These are phyloP conservation scores for Lutjanus erythropterus DNA, from an alignment of 2,113 vertebrate species.

Conservation along the genomic window DNA sequence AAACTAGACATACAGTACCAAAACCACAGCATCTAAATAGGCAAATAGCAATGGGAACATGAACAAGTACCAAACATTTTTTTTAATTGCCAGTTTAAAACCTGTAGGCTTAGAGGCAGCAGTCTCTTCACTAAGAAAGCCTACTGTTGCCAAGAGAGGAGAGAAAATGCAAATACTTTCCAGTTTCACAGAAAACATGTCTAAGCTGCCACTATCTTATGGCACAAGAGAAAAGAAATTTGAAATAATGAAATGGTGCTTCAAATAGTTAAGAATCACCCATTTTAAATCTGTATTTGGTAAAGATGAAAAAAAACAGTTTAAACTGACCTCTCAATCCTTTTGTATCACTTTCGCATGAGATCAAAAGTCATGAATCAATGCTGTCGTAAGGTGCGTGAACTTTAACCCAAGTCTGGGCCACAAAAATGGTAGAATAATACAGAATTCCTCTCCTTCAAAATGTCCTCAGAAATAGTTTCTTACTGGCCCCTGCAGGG, in stretches of 20 bases:
- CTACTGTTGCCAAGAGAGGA: constrained; percentile 5
- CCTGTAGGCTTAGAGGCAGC: background rate
- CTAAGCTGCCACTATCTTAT: background rate
- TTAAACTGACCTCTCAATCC: background rate
- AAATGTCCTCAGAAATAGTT: constrained; percentile 2
- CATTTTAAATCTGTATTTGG: constrained; percentile 15
- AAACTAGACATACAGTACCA: constrained; percentile 58
- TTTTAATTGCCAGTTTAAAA: constrained; percentile 8
- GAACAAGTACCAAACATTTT: constrained; percentile 11
- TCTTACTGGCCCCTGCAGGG: background rate
- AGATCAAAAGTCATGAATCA: constrained; percentile 15
- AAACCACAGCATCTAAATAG: constrained; percentile 70
- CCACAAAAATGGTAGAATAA: background rate
- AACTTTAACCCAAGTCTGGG: constrained; percentile 23
- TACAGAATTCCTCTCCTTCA: background rate
- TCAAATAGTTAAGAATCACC: constrained; percentile 17
- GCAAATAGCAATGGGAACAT: constrained; percentile 29
- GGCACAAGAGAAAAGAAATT: constrained; percentile 21
- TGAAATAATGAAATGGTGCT: constrained; percentile 3
- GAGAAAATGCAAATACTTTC: constrained; percentile 25
- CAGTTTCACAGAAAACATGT: constrained; percentile 14
- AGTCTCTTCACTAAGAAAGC: constrained; percentile 5
- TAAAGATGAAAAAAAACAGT: constrained; percentile 8
- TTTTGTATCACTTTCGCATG: background rate
- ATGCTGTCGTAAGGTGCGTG: constrained; percentile 67